phyloP scores from a whole-genome alignment of 1,140 invertebrate species.

The Formica exsecta region DNA sequence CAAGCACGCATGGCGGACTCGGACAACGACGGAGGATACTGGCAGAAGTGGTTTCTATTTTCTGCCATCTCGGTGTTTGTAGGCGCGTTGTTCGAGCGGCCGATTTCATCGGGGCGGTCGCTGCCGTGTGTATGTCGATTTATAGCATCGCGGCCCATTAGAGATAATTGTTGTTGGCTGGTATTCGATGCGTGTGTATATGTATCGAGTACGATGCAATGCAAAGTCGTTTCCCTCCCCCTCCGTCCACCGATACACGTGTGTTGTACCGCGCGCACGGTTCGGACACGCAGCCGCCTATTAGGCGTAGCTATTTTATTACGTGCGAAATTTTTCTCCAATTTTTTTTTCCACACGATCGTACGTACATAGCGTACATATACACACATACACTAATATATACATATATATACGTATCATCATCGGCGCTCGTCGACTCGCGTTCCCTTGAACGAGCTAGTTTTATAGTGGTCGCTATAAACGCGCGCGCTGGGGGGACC shows the following conservation, averaged over 20 bases:
- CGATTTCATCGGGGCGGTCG: conserved; percentile 80
- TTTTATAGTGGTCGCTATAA: conserved; percentile 70
- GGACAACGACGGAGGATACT: conserved; percentile 25
- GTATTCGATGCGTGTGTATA: conserved; percentile 37
- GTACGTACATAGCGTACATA: neutral
- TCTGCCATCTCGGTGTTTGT: conserved; percentile 78
- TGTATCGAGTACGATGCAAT: conserved; percentile 72
- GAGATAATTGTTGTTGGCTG: conserved; percentile 84
- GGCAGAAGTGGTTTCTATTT: conserved; percentile 80
- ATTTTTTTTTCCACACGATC: conserved; percentile 1
- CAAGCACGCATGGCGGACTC: conserved; percentile 31
- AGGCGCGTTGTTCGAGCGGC: conserved; percentile 41
- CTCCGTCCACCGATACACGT: neutral
- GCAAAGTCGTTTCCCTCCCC: conserved; percentile 81
- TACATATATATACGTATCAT: neutral
- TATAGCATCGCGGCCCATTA: conserved; percentile 85
- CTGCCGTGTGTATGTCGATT: conserved; percentile 80
- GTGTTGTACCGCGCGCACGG: conserved; percentile 3
- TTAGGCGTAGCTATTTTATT: conserved; percentile 79
- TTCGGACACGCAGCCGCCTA: conserved; percentile 51
- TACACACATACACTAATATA: neutral
- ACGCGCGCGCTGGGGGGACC: conserved; percentile 60
- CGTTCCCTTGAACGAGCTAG: conserved; percentile 74
- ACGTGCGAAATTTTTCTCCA: conserved; percentile 83
- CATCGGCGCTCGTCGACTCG: conserved; percentile 8